A percentile compares a stretch with the other conserved stretches of the same genome.
These are phyloP conservation scores for Synergus gifuensis DNA, from an alignment of 2,888 invertebrate genomes.

Conservation along the genomic window DNA sequence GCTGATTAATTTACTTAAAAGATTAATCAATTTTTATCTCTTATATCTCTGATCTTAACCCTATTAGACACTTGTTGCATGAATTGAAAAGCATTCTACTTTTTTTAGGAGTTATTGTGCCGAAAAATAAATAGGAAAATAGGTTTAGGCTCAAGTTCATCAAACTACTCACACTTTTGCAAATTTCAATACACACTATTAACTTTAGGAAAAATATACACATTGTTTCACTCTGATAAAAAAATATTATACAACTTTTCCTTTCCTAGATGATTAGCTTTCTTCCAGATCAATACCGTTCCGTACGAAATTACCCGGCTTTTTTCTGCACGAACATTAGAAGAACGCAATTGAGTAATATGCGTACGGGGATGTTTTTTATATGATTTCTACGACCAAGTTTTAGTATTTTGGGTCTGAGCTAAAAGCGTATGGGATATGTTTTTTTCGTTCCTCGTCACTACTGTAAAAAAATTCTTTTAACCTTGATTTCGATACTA, in stretches of 20 bases:
- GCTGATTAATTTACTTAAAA: no score
- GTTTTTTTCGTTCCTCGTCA: no score
- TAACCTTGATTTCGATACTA: no score
- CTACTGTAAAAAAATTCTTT: no score
- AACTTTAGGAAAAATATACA: neutral
- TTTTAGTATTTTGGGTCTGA: neutral
- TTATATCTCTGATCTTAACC: no score
- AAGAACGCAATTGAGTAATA: neutral
- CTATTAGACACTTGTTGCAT: no score
- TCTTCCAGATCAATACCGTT: neutral
- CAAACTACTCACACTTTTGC: neutral
- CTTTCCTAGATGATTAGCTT: neutral
- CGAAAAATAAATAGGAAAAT: neutral
- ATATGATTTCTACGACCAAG: neutral
- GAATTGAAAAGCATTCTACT: no score
- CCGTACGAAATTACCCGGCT: neutral
- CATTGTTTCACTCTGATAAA: neutral
- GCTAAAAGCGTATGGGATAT: neutral
- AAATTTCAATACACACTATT: neutral
- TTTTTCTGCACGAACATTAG: neutral
- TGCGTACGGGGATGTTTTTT: neutral
- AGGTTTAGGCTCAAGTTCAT: neutral
- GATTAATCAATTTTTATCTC: no score
- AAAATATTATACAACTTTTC: neutral
- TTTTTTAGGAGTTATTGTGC: no score